Percentiles rank a stretch among this genome's conserved stretches.
Evolutionary conservation across 2,888 invertebrate genomes (phyloP).

Genomic region (Archips crataeganus): DNA sequence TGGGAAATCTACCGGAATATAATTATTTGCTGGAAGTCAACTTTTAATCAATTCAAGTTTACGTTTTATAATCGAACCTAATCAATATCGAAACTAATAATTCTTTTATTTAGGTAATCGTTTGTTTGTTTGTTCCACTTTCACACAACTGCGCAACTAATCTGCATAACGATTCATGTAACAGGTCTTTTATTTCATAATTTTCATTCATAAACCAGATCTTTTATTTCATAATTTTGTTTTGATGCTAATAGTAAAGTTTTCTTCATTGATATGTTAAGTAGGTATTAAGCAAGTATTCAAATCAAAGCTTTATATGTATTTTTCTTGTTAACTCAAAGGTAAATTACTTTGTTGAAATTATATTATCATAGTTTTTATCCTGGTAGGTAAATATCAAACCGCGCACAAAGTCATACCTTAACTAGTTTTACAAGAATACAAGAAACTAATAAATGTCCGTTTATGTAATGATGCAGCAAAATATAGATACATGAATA

Average conservation of each 20-base stretch:
- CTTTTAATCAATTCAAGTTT: background rate
- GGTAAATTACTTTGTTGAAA: too few relatives aligned
- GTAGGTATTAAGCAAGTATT: too few relatives aligned
- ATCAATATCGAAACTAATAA: background rate
- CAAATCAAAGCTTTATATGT: background rate
- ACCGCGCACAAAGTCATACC: background rate
- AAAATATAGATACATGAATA: constrained; percentile 5
- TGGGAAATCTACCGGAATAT: background rate
- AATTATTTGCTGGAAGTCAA: background rate
- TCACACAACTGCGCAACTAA: constrained; percentile 18
- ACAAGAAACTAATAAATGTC: constrained; percentile 1
- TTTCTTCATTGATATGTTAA: too few relatives aligned
- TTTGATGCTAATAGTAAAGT: background rate
- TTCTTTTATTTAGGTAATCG: constrained; percentile 8
- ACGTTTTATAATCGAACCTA: background rate
- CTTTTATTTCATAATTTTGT: background rate
- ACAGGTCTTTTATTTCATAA: constrained; percentile 1
- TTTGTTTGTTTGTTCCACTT: constrained; percentile 21
- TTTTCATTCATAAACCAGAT: background rate
- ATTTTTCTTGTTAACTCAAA: too few relatives aligned
- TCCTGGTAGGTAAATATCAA: background rate
- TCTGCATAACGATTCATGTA: constrained; percentile 4
- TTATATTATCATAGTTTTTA: background rate
- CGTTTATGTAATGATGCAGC: background rate
- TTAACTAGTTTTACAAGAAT: background rate